A percentile compares a stretch with the other conserved stretches of the same genome.
These are phyloP conservation scores for Drosophila ironensis DNA, from an alignment of 1,140 invertebrate genomes.

Conservation along the genomic window DNA sequence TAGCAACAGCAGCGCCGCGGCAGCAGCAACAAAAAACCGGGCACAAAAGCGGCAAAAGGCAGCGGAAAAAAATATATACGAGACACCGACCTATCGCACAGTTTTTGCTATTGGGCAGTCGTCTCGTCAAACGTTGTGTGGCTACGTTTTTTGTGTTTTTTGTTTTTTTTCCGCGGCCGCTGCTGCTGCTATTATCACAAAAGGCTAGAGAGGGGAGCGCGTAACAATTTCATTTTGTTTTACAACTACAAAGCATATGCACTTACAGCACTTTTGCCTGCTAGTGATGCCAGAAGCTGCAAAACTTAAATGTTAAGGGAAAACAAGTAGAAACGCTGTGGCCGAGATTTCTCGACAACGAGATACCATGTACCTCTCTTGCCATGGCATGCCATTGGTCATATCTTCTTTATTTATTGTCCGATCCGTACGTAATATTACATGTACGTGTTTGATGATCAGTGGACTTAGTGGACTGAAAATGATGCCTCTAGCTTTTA, in stretches of 20 bases:
- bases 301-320: neutral
- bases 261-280: neutral
- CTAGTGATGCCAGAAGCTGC: neutral
- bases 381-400: too few relatives aligned
- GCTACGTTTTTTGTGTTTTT: constrained; percentile 27
- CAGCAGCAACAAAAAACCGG: constrained; percentile 39
- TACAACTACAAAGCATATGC: constrained; percentile 42
- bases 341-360: too few relatives aligned
- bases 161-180: too few relatives aligned
- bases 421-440: too few relatives aligned
- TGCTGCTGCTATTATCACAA: constrained; percentile 54
- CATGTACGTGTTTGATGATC: too few relatives aligned
- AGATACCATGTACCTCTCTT: too few relatives aligned
- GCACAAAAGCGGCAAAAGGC: constrained; percentile 38
- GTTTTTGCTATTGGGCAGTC: constrained; percentile 71
- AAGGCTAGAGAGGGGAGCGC: constrained; percentile 40
- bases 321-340: neutral
- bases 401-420: too few relatives aligned
- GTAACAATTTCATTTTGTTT: constrained; percentile 67
- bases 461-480: too few relatives aligned
- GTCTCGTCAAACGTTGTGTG: constrained; percentile 39
- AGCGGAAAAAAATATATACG: constrained; percentile 29
- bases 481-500: too few relatives aligned
- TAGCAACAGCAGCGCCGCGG: constrained; percentile 18
- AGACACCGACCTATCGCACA: constrained; percentile 71